These are phyloP conservation scores for Dendropsophus ebraccatus DNA, from an alignment of 2,113 vertebrate genomes.

Conservation along the genomic window DNA sequence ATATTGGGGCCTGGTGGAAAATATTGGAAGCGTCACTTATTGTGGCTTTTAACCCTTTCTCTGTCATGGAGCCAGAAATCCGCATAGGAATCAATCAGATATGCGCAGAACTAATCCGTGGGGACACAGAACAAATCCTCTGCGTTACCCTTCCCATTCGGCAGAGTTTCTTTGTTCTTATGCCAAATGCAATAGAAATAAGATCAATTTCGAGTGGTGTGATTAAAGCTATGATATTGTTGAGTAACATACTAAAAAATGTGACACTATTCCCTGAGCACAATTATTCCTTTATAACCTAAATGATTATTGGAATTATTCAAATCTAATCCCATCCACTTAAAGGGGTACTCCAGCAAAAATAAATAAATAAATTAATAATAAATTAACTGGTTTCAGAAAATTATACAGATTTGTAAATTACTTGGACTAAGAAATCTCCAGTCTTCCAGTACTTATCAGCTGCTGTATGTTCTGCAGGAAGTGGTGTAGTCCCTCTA, in stretches of 20 bases:
- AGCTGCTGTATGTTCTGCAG: too few species aligned
- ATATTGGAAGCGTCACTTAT: slow-evolving; percentile 47
- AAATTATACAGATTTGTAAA: too few species aligned
- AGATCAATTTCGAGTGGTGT: neutral
- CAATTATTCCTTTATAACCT: neutral
- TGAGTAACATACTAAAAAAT: neutral
- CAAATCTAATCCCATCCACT: too few species aligned
- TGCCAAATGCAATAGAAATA: neutral
- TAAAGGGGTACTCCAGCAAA: too few species aligned
- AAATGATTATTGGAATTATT: neutral
- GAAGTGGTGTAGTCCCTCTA: too few species aligned
- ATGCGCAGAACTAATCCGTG: neutral
- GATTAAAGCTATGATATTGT: neutral
- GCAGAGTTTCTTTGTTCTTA: neutral
- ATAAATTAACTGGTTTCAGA: too few species aligned
- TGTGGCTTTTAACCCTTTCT: slow-evolving; percentile 8
- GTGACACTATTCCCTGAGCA: neutral
- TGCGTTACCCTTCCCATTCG: neutral
- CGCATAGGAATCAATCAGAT: neutral
- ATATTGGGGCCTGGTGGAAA: slow-evolving; percentile 51
- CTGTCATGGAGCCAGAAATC: neutral
- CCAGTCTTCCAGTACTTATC: too few species aligned
- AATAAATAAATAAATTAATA: too few species aligned
- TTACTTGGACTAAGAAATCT: too few species aligned
- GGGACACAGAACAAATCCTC: neutral